Base-by-base conservation (phyloP, 2,888 invertebrate genomes). In the Oscheius sp. region DNA sequence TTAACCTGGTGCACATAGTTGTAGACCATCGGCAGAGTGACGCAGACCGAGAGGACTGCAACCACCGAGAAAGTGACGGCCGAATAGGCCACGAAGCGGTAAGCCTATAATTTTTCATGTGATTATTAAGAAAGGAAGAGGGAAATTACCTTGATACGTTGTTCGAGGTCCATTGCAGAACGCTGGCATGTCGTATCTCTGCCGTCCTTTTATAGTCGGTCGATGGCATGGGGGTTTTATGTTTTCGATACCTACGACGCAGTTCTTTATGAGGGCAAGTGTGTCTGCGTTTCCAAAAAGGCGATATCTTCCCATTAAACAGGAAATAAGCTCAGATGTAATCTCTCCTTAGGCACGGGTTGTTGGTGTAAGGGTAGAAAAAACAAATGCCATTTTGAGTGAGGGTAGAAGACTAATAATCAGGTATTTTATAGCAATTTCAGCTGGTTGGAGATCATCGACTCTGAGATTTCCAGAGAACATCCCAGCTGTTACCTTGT, bases 1-100 rank as follows among this genome's bases (percentile, higher is more conserved):
- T 85, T 84, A 46, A 86, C 86, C 63, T 86, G 82, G 69, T 52
- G 52, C 27, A 66, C 52, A 35, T 66, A 66, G 66, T 66, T 66
- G 66, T 66, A 66, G 49, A 66, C 66, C 66, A 66, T 66, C 18
- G 66, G 66, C n/a, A 66, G 52, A 52, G 66, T 66, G 29, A 66
- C 66, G 35, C 66, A 66, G 66, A 66, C 66, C 66, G 66, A 66
- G 52, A 66, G 66, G 35, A 66, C 66, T 25, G 66, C 66, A 5
- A 66, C 66, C 23, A 66, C 66, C n/a, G 66, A 66, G 66, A 66
- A 66, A 29, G 66, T 66, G 29, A 66, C 66, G 66, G 66, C 66
- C 66, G 66, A 66, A 1, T 66, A 66, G 66, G 66, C 66, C 66
- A 66, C 66, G 27, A 66, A 66, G 52, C 66, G 66, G 52, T 66